Conservation (phyloP, 2,797 vertebrate genomes). For the Neosalanx taihuensis region DNA sequence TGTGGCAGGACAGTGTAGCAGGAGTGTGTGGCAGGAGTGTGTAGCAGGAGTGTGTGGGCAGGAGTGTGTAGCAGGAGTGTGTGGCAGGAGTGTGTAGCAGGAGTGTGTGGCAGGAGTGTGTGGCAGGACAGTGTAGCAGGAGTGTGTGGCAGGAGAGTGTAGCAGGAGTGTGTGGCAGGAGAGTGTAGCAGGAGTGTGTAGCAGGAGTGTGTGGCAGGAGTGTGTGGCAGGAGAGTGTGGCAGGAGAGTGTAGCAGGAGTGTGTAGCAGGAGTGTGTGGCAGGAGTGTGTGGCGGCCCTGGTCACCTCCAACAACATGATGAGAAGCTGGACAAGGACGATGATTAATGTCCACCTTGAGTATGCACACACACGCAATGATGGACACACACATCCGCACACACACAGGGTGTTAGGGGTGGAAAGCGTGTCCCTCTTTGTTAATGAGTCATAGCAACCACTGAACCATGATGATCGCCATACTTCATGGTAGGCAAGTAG, state of each 20-base stretch:
- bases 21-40: too few relatives aligned
- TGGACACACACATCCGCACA: not conserved
- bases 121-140: too few relatives aligned
- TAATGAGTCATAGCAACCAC: not conserved
- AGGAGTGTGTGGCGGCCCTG: not conserved
- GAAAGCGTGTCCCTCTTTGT: not conserved
- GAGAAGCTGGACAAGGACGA: not conserved
- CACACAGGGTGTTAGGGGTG: not conserved
- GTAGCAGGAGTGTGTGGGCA: too few relatives aligned
- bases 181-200: not conserved
- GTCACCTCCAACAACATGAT: slow-evolving; percentile 4
- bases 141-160: not conserved
- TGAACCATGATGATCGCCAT: not conserved
- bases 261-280: not conserved
- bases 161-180: not conserved
- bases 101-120: too few relatives aligned
- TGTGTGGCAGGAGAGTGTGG: not conserved
- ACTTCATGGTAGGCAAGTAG: not conserved
- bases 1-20: too few relatives aligned
- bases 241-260: not conserved
- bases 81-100: too few relatives aligned
- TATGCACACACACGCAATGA: slow-evolving; percentile 17
- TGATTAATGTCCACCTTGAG: slow-evolving; percentile 1
- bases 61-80: too few relatives aligned
- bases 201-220: not conserved